Percentiles rank a stretch among this genome's conserved stretches.
phyloP scores from a whole-genome alignment of 2,888 invertebrate genomes.

The Pardosa pseudoannulata region DNA sequence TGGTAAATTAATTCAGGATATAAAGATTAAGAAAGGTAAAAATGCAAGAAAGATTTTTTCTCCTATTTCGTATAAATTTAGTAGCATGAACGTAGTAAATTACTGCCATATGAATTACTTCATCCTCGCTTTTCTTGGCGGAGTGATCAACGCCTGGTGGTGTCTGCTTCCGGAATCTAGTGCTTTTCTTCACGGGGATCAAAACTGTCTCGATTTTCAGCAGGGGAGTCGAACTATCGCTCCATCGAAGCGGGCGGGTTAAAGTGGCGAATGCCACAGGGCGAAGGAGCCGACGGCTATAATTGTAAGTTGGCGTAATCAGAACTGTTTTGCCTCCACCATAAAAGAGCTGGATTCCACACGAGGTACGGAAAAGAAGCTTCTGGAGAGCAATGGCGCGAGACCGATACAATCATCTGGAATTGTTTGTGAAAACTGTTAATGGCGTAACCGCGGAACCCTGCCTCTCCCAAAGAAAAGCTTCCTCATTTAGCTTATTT shows the following conservation, averaged over 20 bases:
- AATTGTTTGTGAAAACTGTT: background rate
- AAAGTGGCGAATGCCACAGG: background rate
- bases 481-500: no score
- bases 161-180: no score
- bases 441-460: background rate
- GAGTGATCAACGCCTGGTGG: no score
- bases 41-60: no score
- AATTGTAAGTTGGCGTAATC: background rate
- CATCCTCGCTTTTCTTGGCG: no score
- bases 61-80: no score
- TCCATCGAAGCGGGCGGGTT: background rate
- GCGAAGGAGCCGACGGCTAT: background rate
- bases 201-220: no score
- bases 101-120: no score
- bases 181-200: no score
- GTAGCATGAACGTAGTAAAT: no score
- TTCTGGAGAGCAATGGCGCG: background rate
- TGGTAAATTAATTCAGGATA: no score
- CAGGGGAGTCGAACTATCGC: background rate
- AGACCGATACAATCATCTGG: background rate
- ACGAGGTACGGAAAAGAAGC: background rate
- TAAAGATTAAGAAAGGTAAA: no score
- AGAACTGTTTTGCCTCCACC: background rate
- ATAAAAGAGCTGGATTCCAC: background rate
- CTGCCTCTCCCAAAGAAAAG: background rate